Evolutionary conservation across 2,113 vertebrate species (phyloP), one percentile per base, ranked within the genome.

Genomic region (Nesoenas mayeri): DNA sequence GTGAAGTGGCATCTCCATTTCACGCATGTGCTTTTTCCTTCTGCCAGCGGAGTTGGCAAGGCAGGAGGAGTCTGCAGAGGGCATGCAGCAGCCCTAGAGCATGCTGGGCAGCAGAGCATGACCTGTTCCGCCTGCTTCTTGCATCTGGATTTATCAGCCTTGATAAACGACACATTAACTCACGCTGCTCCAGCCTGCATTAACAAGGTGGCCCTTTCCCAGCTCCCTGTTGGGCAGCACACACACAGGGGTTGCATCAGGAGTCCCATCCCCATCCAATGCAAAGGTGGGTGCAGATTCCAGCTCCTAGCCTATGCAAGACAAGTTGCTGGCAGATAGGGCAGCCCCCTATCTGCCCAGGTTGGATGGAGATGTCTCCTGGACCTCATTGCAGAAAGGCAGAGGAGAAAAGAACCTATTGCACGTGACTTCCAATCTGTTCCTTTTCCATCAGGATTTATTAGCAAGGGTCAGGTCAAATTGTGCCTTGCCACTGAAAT

Each of bases 391-490:
- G n/a, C 67, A 78, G 38, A 12, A 42, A 21, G 10, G n/a, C 48
- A 61, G 11, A 0, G 0, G 25, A 18, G 42, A 8, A 56, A 64
- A 82, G 60, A 36, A 53, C 28, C 50, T 24, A 20, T 5, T 4
- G 12, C 19, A 10, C 2, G 3, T 0, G 4, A 25, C 36, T 85
- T 82, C 24, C 60, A 47, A 26, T 32, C 38, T 0, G 0, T 60
- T 94, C 34, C 22, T 73, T 82, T 74, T 50, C 47, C 14, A n/a
- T 25, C 8, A 22, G 28, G 6, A 6, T 44, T 92, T 65, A 40
- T 67, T 51, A 78, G 56, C 18, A 47, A 79, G 26, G 20, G 32
- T 48, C 57, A 22, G 21, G n/a, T 40, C 56, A 84, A 47, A 44
- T 16, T 19, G 9, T 38, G 36, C 54, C 28, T 54, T 8, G 24